Evolutionary conservation across 2,888 invertebrate genomes (phyloP).

Genomic region (Drosophila barbarae): DNA sequence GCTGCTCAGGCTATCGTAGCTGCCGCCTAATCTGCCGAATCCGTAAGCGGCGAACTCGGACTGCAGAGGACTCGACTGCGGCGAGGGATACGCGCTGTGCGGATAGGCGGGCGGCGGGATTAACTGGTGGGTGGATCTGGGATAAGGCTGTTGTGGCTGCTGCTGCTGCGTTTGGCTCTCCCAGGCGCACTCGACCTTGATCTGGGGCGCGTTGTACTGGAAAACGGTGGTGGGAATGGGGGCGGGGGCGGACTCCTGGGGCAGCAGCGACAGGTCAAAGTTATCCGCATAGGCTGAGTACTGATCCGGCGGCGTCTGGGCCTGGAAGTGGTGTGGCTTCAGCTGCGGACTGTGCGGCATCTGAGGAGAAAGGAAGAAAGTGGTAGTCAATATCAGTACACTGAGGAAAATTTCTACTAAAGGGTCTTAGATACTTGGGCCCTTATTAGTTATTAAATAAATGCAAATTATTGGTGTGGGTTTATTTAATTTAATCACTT

Average conservation of each 20-base stretch:
- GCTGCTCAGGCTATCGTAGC: conserved; percentile 72
- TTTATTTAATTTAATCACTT: not conserved
- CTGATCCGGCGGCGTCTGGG: conserved; percentile 63
- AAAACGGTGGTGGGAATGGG: conserved; percentile 70
- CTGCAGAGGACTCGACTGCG: conserved; percentile 77
- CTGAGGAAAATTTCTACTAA: not conserved
- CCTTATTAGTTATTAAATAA: not conserved
- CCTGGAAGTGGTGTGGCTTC: conserved; percentile 59
- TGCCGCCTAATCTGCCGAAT: conserved; percentile 53
- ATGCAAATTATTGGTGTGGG: not conserved
- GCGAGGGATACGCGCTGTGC: conserved; percentile 75
- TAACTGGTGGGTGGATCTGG: conserved; percentile 54
- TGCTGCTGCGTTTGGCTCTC: conserved; percentile 59
- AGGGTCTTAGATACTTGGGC: not conserved
- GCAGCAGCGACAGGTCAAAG: conserved; percentile 87
- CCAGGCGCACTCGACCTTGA: conserved; percentile 79
- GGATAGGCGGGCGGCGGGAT: conserved; percentile 75
- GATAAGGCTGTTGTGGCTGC: conserved; percentile 19
- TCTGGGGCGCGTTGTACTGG: conserved; percentile 76
- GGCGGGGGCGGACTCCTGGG: conserved; percentile 79
- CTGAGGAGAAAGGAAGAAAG: conserved; percentile 39
- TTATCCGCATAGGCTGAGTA: conserved; percentile 82
- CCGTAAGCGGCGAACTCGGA: conserved; percentile 69
- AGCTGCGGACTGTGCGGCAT: conserved; percentile 66
- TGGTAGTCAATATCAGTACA: conserved; percentile 13